These are phyloP conservation scores for Coreoperca whiteheadi DNA, from an alignment of 2,113 vertebrate species.

Conservation along the genomic window DNA sequence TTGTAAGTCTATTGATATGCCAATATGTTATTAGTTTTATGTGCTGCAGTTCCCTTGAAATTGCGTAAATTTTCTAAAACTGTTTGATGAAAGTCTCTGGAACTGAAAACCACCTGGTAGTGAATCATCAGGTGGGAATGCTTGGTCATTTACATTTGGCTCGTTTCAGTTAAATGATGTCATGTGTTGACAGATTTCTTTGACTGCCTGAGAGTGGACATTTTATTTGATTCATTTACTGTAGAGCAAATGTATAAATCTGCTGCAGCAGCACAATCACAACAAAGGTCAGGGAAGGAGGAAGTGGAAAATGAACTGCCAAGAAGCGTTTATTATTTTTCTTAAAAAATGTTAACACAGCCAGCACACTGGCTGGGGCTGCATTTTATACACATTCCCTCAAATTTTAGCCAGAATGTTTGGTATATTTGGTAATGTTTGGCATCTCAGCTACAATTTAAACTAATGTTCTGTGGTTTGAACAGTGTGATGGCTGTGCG, in stretches of 20 bases:
- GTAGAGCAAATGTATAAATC: not conserved
- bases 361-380: not conserved
- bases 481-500: not conserved
- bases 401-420: not conserved
- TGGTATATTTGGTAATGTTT: not conserved
- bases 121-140: not conserved
- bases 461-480: not conserved
- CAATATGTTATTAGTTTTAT: not conserved
- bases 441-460: not conserved
- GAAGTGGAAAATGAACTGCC: conserved; percentile 2
- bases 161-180: not conserved
- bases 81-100: not conserved
- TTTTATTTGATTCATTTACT: not conserved
- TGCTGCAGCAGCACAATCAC: not conserved
- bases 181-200: not conserved
- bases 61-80: not conserved
- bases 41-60: not conserved
- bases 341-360: not conserved
- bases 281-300: conserved; percentile 1
- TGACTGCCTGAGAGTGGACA: not conserved
- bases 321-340: not conserved
- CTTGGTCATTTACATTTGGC: not conserved
- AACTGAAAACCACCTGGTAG: not conserved
- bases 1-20: not conserved
- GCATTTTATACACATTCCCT: not conserved